Base-by-base conservation (phyloP, 2,113 vertebrate species). In the Sula dactylatra region DNA sequence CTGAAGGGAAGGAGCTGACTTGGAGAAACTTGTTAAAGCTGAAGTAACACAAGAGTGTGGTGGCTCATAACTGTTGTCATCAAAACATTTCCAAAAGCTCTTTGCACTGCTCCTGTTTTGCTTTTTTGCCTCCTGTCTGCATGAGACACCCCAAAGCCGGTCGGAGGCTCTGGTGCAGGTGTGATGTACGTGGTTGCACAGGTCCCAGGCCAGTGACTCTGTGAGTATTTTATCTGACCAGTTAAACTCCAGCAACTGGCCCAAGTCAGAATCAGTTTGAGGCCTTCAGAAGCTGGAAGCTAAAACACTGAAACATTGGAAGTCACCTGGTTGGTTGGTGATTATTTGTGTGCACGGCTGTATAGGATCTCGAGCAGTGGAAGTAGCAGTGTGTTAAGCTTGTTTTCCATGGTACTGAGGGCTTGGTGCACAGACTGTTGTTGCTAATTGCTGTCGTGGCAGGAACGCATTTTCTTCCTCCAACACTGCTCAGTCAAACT, bases 51-150 rank as follows among this genome's bases (percentile, higher is more conserved):
- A 32, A 2, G 11, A 80, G 34, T 7, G 40, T 66, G 50, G 19
- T 47, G 25, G 7, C 44, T 95, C 14, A 5, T 25, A 52, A 5
- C 64, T 69, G 31, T 25, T 82, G 34, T 52, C 82, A 69, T 56
- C 82, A 86, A 81, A 97, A 61, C 61, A 70, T 4, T 76, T 70
- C 71, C 81, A 77, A 54, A 67, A 93, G 40, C 42, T 70, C 50
- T 86, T 92, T 69, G 36, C 16, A 2, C 18, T 67, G 55, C 42
- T 73, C 7, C 27, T 78, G n/a, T 22, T 50, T 4, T 58, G 45
- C 26, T 91, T 54, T 40, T 72, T 27, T 93, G 49, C 56, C 42
- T 85, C 24, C 45, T 86, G 44, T 16, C 36, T 73, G 45, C 11
- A 7, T 66, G 79, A 73, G 2, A 52, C 10, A 16, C 55, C 44